A percentile compares a stretch with the other conserved stretches of the same genome.
Conservation (phyloP, 2,888 invertebrate species). For the Brachyopa scutellaris region DNA sequence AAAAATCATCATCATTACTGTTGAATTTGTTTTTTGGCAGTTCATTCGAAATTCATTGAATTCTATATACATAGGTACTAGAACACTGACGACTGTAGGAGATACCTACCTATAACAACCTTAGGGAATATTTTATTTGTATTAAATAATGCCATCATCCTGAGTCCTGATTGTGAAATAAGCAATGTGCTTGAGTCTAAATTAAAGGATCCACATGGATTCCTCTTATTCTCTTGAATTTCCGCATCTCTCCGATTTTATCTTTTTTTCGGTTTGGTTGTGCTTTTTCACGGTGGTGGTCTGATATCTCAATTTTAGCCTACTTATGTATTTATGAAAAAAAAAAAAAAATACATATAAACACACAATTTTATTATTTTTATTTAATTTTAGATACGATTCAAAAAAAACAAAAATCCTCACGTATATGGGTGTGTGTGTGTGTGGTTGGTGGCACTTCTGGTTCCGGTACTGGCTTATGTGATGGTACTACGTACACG, state of each 20-base stretch:
- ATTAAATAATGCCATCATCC: background rate
- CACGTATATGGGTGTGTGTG: background rate
- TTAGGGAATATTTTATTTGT: conserved; percentile 34
- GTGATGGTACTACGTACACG: too few relatives aligned
- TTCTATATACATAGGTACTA: background rate
- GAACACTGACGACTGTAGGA: too few relatives aligned
- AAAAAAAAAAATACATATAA: too few relatives aligned
- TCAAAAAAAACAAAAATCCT: background rate
- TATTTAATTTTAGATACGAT: conserved; percentile 28
- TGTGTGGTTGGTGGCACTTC: background rate
- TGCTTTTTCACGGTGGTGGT: background rate
- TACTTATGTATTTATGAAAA: conserved; percentile 61
- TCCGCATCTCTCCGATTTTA: background rate
- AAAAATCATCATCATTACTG: conserved; percentile 2
- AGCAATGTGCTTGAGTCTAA: conserved; percentile 20
- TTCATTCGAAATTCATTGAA: conserved; percentile 22
- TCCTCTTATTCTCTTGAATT: background rate
- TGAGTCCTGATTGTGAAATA: conserved; percentile 5
- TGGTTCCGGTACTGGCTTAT: too few relatives aligned
- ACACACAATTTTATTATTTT: conserved; percentile 50
- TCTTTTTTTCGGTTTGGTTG: background rate
- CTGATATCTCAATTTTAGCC: conserved; percentile 39
- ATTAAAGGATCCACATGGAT: conserved; percentile 29
- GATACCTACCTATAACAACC: conserved; percentile 9
- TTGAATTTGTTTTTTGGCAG: background rate